phyloP scores from a whole-genome alignment of 2,888 invertebrate species.

The Drosophila vallismaia region DNA sequence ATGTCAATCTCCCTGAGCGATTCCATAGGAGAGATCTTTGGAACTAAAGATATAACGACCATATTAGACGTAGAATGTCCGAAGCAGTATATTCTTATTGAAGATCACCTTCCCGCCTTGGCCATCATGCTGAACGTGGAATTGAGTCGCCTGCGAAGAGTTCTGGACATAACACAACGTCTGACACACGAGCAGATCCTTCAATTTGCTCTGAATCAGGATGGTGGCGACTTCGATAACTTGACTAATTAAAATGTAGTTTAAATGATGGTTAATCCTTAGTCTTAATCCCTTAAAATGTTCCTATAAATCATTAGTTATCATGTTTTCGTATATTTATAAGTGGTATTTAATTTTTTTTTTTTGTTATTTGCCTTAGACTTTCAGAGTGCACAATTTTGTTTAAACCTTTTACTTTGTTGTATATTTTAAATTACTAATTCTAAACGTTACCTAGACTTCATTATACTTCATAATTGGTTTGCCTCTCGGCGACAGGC shows the following conservation, averaged over 20 bases:
- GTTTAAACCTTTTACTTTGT: constrained; percentile 57
- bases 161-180: constrained; percentile 60
- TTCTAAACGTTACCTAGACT: constrained; percentile 71
- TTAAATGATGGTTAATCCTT: neutral
- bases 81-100: constrained; percentile 59
- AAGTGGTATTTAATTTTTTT: constrained; percentile 57
- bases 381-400: constrained; percentile 71
- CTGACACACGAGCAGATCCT: constrained; percentile 49
- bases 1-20: constrained; percentile 65
- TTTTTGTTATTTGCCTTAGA: constrained; percentile 60
- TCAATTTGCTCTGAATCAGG: constrained; percentile 24
- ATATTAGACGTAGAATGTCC: constrained; percentile 62
- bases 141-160: constrained; percentile 52
- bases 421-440: constrained; percentile 73
- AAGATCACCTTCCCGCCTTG: constrained; percentile 68
- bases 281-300: neutral
- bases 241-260: neutral
- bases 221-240: neutral
- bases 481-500: constrained; percentile 29
- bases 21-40: constrained; percentile 73
- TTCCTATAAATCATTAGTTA: neutral
- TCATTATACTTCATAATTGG: constrained; percentile 73
- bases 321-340: constrained; percentile 58
- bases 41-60: constrained; percentile 60
- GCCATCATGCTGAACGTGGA: constrained; percentile 68